A percentile compares a stretch with the other conserved stretches of the same genome.
phyloP scores from a whole-genome alignment of 2,888 invertebrate species.

The Alentia gelatinosa region DNA sequence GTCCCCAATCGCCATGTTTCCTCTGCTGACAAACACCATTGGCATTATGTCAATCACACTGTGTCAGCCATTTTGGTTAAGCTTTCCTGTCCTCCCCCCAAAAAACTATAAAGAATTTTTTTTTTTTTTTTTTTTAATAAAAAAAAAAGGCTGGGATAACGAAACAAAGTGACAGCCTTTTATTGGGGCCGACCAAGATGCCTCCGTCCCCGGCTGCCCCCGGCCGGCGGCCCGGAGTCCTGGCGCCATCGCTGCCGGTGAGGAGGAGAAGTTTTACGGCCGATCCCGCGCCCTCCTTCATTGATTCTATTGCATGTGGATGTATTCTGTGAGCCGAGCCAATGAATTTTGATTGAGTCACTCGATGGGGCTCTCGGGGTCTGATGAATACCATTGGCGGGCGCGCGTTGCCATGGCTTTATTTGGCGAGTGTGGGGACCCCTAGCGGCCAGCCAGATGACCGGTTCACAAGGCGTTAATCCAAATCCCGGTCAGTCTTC shows the following conservation, averaged over 20 bases:
- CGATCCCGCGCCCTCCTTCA: not conserved
- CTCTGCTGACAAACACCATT: not conserved
- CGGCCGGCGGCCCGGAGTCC: no score
- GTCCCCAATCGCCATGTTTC: not conserved
- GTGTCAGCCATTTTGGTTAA: not conserved
- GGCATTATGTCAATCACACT: not conserved
- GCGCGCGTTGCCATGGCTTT: not conserved
- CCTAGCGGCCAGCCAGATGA: no score
- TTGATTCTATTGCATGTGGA: not conserved
- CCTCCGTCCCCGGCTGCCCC: no score
- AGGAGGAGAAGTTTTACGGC: not conserved
- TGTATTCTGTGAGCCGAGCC: not conserved
- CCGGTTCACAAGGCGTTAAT: no score
- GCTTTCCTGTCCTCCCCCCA: no score
- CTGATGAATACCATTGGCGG: not conserved
- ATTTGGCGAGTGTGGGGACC: not conserved
- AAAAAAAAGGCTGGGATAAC: no score
- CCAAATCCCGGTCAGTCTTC: no score
- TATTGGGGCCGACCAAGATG: no score
- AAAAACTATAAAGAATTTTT: no score
- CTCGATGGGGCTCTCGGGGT: not conserved
- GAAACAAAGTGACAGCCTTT: no score
- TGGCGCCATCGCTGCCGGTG: no score
- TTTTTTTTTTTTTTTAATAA: no score
- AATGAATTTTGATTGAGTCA: conserved; percentile 39